These are phyloP conservation scores for Trimorus sp. DNA, from an alignment of 2,888 invertebrate species.

Conservation along the genomic window DNA sequence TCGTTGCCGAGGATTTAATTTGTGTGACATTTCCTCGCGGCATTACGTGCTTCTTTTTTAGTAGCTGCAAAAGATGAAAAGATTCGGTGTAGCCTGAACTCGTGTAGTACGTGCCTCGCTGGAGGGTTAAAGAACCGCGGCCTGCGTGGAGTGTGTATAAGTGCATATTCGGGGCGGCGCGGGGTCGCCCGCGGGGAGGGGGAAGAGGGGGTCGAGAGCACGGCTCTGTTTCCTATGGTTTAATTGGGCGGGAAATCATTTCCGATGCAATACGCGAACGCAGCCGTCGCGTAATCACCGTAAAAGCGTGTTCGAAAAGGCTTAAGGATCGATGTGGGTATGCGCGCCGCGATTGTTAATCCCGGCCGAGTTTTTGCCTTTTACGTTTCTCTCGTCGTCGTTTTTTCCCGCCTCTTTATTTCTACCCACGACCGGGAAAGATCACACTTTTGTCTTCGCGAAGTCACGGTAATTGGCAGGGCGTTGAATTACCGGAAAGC, in stretches of 20 bases:
- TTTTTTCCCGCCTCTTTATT: no score
- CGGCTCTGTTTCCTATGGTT: slow-evolving; percentile 78
- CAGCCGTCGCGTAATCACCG: slow-evolving; percentile 79
- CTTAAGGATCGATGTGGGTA: slow-evolving; percentile 39
- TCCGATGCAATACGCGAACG: slow-evolving; percentile 79
- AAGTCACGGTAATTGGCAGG: no score
- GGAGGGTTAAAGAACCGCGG: slow-evolving; percentile 69
- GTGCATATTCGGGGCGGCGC: slow-evolving; percentile 70
- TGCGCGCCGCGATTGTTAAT: slow-evolving; percentile 41
- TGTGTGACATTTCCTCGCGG: slow-evolving; percentile 67
- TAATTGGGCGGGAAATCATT: slow-evolving; percentile 82
- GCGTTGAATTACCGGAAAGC: no score
- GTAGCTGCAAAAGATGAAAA: slow-evolving; percentile 67
- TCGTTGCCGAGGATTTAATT: slow-evolving; percentile 72
- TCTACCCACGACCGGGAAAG: no score
- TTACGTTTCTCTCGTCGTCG: background rate
- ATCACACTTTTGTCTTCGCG: no score
- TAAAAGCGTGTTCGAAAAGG: slow-evolving; percentile 78
- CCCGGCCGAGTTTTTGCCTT: no score
- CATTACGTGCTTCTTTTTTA: slow-evolving; percentile 70
- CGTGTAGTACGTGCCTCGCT: slow-evolving; percentile 60
- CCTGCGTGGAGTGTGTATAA: slow-evolving; percentile 76
- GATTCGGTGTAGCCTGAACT: slow-evolving; percentile 66
- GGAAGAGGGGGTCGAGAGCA: slow-evolving; percentile 61
- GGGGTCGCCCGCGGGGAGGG: slow-evolving; percentile 36